Evolutionary conservation across 1,140 invertebrate genomes (phyloP).

Genomic region (Cotesia typhae): DNA sequence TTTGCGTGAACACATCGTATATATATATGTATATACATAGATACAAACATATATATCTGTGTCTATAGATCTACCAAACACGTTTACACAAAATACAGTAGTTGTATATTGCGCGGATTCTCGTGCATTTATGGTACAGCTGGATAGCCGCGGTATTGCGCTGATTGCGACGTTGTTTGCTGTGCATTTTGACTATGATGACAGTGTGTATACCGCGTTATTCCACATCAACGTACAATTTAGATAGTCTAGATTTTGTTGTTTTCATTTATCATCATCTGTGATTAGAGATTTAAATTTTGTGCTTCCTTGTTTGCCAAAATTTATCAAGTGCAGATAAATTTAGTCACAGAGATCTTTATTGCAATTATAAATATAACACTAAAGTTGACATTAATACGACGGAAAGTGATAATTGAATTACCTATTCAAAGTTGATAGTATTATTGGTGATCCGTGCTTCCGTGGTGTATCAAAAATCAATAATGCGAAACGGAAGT

Average conservation of each 20-base stretch:
- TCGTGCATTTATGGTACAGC: conserved; percentile 15
- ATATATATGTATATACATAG: neutral
- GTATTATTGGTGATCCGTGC: too few relatives aligned
- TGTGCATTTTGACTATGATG: conserved; percentile 14
- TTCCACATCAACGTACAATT: conserved; percentile 19
- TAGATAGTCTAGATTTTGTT: conserved; percentile 1
- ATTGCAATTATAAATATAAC: neutral
- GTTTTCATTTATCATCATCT: neutral
- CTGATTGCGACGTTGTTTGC: conserved; percentile 31
- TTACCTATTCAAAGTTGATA: too few relatives aligned
- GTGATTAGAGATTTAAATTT: neutral
- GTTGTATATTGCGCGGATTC: neutral
- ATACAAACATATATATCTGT: neutral
- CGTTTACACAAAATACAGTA: conserved; percentile 8
- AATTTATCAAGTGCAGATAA: neutral
- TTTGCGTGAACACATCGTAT: neutral
- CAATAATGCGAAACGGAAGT: too few relatives aligned
- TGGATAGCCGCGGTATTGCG: conserved; percentile 11
- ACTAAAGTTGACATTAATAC: conserved; percentile 7
- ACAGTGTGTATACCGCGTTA: conserved; percentile 11
- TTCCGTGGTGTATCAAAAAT: too few relatives aligned
- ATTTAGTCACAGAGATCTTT: neutral
- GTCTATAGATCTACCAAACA: neutral
- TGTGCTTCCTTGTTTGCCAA: neutral
- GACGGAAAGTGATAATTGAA: neutral